phyloP scores from a whole-genome alignment of 2,797 vertebrate species.

The Anguilla megastoma region DNA sequence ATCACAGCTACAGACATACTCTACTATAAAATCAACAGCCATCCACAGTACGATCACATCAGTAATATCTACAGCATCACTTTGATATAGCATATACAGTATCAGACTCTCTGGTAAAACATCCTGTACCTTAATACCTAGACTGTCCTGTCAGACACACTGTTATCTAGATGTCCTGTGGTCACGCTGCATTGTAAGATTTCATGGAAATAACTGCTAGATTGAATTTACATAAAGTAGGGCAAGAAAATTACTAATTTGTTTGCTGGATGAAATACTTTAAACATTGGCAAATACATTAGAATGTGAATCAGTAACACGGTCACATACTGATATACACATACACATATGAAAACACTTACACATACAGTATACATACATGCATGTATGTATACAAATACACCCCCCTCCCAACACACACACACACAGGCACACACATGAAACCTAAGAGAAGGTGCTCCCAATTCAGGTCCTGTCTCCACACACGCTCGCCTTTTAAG shows the following conservation, averaged over 20 bases:
- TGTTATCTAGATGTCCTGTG: too few relatives aligned
- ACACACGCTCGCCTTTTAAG: neutral
- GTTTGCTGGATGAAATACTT: neutral
- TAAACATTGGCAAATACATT: neutral
- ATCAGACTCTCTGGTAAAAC: too few relatives aligned
- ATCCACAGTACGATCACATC: too few relatives aligned
- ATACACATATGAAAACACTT: neutral
- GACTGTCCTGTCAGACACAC: too few relatives aligned
- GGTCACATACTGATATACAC: neutral
- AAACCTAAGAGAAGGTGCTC: neutral
- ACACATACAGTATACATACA: too few relatives aligned
- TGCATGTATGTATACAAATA: neutral
- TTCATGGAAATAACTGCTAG: neutral
- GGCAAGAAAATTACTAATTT: neutral
- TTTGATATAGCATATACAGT: too few relatives aligned
- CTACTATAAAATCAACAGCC: too few relatives aligned
- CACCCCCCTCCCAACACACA: neutral
- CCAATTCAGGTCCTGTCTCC: neutral
- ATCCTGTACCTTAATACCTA: too few relatives aligned
- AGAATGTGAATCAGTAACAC: neutral
- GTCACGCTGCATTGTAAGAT: neutral
- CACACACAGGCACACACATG: neutral
- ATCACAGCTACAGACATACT: too few relatives aligned
- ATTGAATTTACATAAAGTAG: neutral
- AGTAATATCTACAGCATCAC: too few relatives aligned